These are phyloP conservation scores for Tapera naevia DNA, from an alignment of 2,797 vertebrate genomes.

Conservation along the genomic window DNA sequence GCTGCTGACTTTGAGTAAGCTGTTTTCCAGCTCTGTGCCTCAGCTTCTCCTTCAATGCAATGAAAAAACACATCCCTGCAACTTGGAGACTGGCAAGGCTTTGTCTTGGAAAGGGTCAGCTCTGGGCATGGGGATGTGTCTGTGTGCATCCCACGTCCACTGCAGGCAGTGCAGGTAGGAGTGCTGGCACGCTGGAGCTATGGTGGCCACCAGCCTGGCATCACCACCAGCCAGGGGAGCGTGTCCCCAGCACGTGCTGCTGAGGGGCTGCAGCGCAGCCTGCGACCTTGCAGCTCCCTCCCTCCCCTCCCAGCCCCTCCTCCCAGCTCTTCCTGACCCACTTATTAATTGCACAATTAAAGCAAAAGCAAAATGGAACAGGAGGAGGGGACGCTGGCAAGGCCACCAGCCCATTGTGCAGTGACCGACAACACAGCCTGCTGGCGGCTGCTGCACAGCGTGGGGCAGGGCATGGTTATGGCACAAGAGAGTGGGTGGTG, in stretches of 20 bases:
- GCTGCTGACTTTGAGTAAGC: not conserved
- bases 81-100: rapidly evolving
- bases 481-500: not conserved
- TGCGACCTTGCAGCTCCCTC: not conserved
- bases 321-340: not conserved
- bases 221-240: rapidly evolving
- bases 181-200: rapidly evolving
- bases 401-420: rapidly evolving
- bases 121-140: not conserved
- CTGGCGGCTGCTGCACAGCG: rapidly evolving
- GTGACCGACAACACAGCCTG: not conserved
- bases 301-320: not conserved
- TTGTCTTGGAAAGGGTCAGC: not conserved
- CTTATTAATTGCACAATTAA: not conserved
- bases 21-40: not conserved
- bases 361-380: not conserved
- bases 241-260: rapidly evolving
- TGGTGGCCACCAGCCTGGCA: rapidly evolving
- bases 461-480: not conserved
- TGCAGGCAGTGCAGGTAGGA: not conserved
- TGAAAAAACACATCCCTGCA: not conserved
- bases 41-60: not conserved
- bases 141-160: rapidly evolving
- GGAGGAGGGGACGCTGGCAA: not conserved
- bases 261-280: not conserved